phyloP scores from a whole-genome alignment of 1,140 invertebrate species.

The Drosophila orena region DNA sequence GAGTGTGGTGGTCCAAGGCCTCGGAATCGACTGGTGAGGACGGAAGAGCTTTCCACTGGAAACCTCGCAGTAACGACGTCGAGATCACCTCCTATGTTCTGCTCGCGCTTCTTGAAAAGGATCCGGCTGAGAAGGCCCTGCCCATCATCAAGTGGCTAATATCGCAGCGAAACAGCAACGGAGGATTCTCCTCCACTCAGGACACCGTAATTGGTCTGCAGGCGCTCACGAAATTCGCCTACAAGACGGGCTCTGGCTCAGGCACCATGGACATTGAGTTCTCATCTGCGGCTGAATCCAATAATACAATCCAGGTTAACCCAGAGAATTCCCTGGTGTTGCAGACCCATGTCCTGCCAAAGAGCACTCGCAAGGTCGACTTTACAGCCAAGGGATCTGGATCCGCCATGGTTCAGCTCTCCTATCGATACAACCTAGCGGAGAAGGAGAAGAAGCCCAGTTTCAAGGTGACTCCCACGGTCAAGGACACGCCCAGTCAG shows the following conservation, averaged over 20 bases:
- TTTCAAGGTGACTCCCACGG: constrained; percentile 91
- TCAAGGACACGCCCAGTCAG: constrained; percentile 90
- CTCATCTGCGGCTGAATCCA: constrained; percentile 26
- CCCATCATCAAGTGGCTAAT: constrained; percentile 90
- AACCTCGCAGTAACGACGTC: constrained; percentile 88
- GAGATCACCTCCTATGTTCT: constrained; percentile 92
- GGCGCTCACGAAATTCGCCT: constrained; percentile 88
- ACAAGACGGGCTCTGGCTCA: constrained; percentile 66
- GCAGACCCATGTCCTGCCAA: constrained; percentile 84
- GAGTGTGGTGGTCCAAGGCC: constrained; percentile 76
- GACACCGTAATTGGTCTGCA: constrained; percentile 89
- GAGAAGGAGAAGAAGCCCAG: constrained; percentile 92
- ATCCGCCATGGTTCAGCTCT: constrained; percentile 91
- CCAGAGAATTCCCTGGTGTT: constrained; percentile 85
- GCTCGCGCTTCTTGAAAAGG: constrained; percentile 87
- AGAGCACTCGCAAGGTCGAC: constrained; percentile 84
- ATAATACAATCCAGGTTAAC: constrained; percentile 83
- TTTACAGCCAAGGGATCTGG: constrained; percentile 90
- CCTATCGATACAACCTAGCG: constrained; percentile 92
- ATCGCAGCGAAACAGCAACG: constrained; percentile 90
- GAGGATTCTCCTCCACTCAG: constrained; percentile 91
- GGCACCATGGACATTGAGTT: constrained; percentile 72
- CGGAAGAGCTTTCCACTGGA: constrained; percentile 15
- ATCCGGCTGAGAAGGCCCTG: constrained; percentile 86
- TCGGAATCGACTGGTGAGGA: constrained; percentile 61